Base-by-base conservation (phyloP, 1,140 invertebrate genomes). In the Drosophila trapezifrons region DNA sequence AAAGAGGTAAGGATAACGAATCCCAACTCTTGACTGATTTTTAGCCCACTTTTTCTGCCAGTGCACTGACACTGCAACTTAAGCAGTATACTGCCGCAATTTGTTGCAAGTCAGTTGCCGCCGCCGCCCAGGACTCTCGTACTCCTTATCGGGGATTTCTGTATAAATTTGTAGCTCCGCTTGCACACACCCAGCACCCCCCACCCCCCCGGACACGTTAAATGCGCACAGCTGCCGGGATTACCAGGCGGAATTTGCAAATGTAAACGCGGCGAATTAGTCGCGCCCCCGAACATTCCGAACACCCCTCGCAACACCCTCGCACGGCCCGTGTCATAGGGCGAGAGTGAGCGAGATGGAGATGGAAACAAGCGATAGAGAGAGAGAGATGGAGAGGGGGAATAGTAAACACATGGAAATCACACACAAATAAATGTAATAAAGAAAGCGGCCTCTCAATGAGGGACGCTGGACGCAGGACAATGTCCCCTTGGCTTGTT, bases 181-280 rank as follows among this genome's bases (percentile, higher is more conserved):
- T 22, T 20, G n/a, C 51, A 43, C 57, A 32, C 29, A 10, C 43
- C 29, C 69, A 20, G 2, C 4, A 10, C 7, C 7, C 12, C 38
- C 18, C 12, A 7, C n/a, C 15, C 4, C 25, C n/a, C 49, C 17
- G 22, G 17, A 37, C 42, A 69, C 60, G 75, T 76, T 63, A 86
- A 86, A 87, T 87, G 78, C 83, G 78, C 83, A 82, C 82, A 86
- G 83, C 82, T 86, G 82, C 67, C 76, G 75, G 83, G 83, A 86
- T 86, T 86, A 86, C 77, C 45, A 77, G 59, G 46, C 59, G 56
- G 55, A 77, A 82, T 76, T 84, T 76, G 80, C 80, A 76, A 78
- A 56, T 66, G 82, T 81, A 85, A 86, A 82, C 65, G 78, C 78
- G 64, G 63, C 78, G 71, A 82, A 86, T 86, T 82, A 87, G 78